Evolutionary conservation across 2,113 vertebrate species (phyloP), one percentile per base, ranked within the genome.

Genomic region (Lathamus discolor): DNA sequence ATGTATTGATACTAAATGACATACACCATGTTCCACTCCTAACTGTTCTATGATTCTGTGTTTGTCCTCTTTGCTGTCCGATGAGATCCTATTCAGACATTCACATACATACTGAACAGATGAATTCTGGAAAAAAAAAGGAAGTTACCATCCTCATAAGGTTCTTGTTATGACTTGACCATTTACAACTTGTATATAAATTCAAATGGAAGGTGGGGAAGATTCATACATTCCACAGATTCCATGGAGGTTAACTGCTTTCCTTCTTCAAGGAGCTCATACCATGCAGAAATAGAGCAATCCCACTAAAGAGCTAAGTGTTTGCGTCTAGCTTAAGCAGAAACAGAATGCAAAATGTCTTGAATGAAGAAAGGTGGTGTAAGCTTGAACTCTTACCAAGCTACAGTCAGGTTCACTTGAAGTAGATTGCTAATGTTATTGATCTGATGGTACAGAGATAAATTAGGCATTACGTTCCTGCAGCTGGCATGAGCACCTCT

Each of bases 191-290:
- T 43, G 13, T 59, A 61, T 64, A 54, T 76, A 44, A 81, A 86
- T 77, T 78, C 23, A 25, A 25, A 74, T 55, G 43, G 14, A 75
- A 81, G 11, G 6, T 24, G 8, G 75, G 31, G 31, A 80, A 95
- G 29, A 86, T 63, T 86, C 90, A 5, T 72, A 37, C 3, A 10
- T 96, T 88, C 59, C 78, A 49, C 37, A 19, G 63, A 81, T 96
- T 95, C 80, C 37, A 89, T 10, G 10, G 83, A 95, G 86, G 94
- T 97, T 96, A 93, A 77, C 96, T 93, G 68, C 55, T 82, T 95
- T 96, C 84, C 85, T 75, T 95, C 75, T 92, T 86, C 68, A 84
- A 95, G 90, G 92, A 95, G 63, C 61, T 96, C 18, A 91, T 92
- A 79, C 31, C 89, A 43, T 83, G 86, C 78, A 93, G 82, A 96